phyloP scores from a whole-genome alignment of 1,140 invertebrate genomes.

The Latrodectus geometricus region DNA sequence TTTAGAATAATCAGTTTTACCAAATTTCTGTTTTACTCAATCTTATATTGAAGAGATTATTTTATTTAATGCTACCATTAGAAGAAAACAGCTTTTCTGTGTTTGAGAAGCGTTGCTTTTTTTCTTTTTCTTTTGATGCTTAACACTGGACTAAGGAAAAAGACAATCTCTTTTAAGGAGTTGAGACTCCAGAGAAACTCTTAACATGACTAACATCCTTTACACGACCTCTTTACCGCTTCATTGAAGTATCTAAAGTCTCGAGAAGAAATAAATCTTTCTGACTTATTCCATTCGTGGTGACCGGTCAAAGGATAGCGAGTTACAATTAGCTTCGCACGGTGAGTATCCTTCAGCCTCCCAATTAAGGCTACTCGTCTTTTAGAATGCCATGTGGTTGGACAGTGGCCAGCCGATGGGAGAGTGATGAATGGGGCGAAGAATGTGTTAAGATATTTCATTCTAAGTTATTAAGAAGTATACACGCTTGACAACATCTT shows the following conservation, averaged over 20 bases:
- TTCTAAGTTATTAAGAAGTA: no score
- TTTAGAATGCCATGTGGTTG: conserved; percentile 4
- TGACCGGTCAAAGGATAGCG: conserved; percentile 20
- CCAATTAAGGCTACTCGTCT: conserved; percentile 17
- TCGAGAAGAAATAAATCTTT: conserved; percentile 24
- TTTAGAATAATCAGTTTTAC: no score
- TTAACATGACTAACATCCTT: conserved; percentile 23
- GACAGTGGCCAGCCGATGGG: conserved; percentile 28
- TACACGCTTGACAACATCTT: no score
- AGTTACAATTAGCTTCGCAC: conserved; percentile 42
- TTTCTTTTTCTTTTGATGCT: neutral
- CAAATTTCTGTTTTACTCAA: no score
- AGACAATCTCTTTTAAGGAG: conserved; percentile 11
- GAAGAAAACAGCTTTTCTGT: no score
- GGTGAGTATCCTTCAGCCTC: conserved; percentile 3
- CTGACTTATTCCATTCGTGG: neutral
- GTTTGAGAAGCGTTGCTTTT: no score
- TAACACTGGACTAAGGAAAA: neutral
- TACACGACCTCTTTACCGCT: conserved; percentile 33
- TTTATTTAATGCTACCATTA: no score
- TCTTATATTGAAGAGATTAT: no score
- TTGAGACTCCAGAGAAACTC: neutral
- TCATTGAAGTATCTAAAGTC: conserved; percentile 11
- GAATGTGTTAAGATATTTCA: neutral
- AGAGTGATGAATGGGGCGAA: conserved; percentile 34